Conservation (phyloP, 2,113 vertebrate species). For the Podarcis cretensis region DNA sequence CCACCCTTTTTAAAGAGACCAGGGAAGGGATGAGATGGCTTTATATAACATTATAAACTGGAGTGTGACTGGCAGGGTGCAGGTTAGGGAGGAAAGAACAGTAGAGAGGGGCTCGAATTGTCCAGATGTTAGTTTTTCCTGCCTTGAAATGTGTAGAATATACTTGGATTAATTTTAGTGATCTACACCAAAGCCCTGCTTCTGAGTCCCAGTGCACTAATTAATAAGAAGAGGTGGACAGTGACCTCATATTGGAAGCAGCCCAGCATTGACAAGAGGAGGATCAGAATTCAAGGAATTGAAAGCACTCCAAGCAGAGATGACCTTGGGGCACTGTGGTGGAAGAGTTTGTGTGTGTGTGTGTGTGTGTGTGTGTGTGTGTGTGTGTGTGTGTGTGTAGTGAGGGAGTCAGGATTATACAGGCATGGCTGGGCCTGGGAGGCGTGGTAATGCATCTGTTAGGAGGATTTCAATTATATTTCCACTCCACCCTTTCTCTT, state of each 20-base stretch:
- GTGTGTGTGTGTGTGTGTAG: no score
- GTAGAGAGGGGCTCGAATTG: neutral
- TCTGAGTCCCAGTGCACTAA: slow-evolving; percentile 50
- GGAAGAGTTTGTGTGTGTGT: no score
- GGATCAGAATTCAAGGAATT: slow-evolving; percentile 9
- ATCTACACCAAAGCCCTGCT: slow-evolving; percentile 54
- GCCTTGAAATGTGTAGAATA: slow-evolving; percentile 30
- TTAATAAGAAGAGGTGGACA: slow-evolving; percentile 60
- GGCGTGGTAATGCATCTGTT: neutral
- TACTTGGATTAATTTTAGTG: slow-evolving; percentile 65
- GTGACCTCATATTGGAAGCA: slow-evolving; percentile 74
- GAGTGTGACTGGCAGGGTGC: neutral
- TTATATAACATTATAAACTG: neutral
- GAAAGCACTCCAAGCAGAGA: accelerated
- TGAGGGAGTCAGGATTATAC: neutral
- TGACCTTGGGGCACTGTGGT: neutral
- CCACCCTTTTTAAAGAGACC: neutral
- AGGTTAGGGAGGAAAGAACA: neutral
- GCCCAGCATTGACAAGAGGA: slow-evolving; percentile 37
- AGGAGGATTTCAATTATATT: neutral
- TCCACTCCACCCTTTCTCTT: neutral
- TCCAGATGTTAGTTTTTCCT: slow-evolving; percentile 38
- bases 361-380: no score
- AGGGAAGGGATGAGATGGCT: neutral
- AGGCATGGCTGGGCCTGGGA: neutral